Conservation (phyloP, 2,113 vertebrate genomes). For the Coracopsis vasa region DNA sequence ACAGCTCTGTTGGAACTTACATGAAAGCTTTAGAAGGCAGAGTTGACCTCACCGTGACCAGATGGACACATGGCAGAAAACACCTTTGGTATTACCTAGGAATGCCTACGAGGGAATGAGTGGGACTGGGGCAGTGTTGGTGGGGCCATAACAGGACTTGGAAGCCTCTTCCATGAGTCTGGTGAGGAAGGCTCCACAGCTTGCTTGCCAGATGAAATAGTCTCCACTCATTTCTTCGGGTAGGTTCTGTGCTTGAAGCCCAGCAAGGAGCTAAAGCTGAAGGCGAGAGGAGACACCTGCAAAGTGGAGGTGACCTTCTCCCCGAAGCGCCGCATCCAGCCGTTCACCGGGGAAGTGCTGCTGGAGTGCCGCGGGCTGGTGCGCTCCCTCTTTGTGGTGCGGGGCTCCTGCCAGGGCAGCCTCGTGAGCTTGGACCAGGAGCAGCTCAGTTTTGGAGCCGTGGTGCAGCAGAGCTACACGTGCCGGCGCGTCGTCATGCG, state of each 20-base stretch:
- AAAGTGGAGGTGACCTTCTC: slow-evolving; percentile 79
- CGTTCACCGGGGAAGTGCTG: slow-evolving; percentile 79
- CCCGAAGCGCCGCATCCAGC: slow-evolving; percentile 67
- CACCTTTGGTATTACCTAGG: background rate
- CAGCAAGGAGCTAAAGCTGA: slow-evolving; percentile 68
- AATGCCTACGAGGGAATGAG: rapidly evolving
- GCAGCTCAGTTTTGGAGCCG: slow-evolving; percentile 83
- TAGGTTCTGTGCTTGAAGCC: slow-evolving; percentile 77
- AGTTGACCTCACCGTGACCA: background rate
- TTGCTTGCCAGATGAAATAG: background rate
- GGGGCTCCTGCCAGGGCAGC: slow-evolving; percentile 83
- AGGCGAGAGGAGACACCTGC: slow-evolving; percentile 70
- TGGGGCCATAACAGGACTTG: background rate
- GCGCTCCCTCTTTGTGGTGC: slow-evolving; percentile 79
- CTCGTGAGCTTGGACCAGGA: slow-evolving; percentile 81
- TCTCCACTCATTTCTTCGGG: background rate
- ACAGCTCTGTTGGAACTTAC: background rate
- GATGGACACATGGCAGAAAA: background rate
- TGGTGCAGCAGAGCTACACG: slow-evolving; percentile 72
- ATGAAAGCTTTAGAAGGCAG: background rate
- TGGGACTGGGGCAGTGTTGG: background rate
- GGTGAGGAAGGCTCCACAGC: background rate
- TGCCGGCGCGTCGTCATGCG: slow-evolving; percentile 72
- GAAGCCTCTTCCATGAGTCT: background rate
- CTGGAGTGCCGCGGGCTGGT: slow-evolving; percentile 73